Conservation (phyloP, 2,113 vertebrate species). For the Oreochromis tanganicae region DNA sequence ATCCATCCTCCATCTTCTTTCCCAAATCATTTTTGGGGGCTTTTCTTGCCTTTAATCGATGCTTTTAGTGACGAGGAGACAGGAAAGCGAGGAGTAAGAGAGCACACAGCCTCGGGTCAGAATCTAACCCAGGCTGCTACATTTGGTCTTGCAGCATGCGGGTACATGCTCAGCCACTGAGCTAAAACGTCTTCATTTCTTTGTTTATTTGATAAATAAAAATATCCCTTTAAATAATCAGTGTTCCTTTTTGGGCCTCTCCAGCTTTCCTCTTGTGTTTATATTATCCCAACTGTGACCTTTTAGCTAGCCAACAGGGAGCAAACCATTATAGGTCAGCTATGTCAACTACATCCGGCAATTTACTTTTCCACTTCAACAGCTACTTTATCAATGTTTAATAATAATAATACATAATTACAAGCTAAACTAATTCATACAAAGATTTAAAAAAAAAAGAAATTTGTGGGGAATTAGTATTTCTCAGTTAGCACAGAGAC, state of each 20-base stretch:
- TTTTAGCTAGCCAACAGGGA: neutral
- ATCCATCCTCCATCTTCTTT: neutral
- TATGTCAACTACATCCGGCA: neutral
- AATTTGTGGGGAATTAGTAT: neutral
- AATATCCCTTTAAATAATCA: neutral
- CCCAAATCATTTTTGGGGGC: neutral
- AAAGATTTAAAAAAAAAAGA: neutral
- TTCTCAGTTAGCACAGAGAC: neutral
- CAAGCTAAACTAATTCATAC: neutral
- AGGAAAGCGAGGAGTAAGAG: neutral
- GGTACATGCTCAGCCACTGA: neutral
- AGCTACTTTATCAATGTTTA: neutral
- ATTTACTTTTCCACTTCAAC: neutral
- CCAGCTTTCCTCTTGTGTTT: neutral
- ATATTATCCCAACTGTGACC: neutral
- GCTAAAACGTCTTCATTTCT: neutral
- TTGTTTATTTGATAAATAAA: neutral
- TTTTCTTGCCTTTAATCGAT: neutral
- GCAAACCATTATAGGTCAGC: neutral
- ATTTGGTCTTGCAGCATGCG: neutral
- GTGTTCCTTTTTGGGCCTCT: neutral
- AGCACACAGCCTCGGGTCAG: neutral
- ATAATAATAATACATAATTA: neutral
- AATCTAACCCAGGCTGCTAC: neutral
- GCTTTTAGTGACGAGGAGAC: neutral